Evolutionary conservation across 2,113 vertebrate genomes (phyloP), one percentile per base, ranked within the genome.

Genomic region (Pristiophorus japonicus): DNA sequence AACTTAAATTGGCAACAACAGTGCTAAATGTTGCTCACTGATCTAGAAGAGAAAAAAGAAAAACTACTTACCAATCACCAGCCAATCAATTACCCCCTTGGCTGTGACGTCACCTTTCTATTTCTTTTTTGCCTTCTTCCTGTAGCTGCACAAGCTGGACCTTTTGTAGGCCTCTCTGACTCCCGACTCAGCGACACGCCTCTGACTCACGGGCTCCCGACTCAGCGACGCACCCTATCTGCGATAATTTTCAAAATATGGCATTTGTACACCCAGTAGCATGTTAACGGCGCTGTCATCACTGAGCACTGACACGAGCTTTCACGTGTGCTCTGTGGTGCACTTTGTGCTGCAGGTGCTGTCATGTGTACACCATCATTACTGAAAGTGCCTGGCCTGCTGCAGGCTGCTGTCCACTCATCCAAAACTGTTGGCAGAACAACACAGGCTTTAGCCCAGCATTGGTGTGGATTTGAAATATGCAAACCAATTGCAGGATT

Each of bases 341-440:
- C 92, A 94, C n/a, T 47, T 47, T 3, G 1, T 67, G 63, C 63
- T 94, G 65, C 63, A 67, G 65, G 63, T 67, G 92, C 20, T 94
- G 92, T 47, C 92, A 94, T 94, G 42, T 67, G 38, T 45, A 65
- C 92, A 70, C 38, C 65, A 45, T 67, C 65, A 67, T 91, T 91
- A 91, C 63, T 24, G 27, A 59, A 90, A 90, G 3, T 59, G 47
- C 47, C 85, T 55, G 30, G 62, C 59, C n/a, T 42, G 34, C 91
- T 93, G 4, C 91, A 93, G 91, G 91, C 91, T 92, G 30, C 59
- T 66, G 91, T n/a, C 62, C 91, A 93, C 20, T 45, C 90, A 63
- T 34, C 63, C 91, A 93, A 24, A 93, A 93, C 63, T 8, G 7
- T 42, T 66, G 91, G 63, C 62, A 93, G 62, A 42, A 24, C n/a